Evolutionary conservation across 2,888 invertebrate genomes (phyloP).

Genomic region (Sussaba pulchella): DNA sequence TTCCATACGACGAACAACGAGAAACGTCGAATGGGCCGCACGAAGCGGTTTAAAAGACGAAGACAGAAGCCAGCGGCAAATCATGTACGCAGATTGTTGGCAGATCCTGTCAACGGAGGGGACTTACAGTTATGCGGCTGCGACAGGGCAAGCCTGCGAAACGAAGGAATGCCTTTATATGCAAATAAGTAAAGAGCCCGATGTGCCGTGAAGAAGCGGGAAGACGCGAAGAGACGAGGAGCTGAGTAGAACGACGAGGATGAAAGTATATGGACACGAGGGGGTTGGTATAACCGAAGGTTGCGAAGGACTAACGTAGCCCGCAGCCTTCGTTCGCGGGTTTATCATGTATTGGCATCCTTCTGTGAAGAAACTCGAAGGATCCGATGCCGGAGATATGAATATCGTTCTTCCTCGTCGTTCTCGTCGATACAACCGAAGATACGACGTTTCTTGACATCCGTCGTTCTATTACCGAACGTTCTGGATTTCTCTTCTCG

Average conservation of each 20-base stretch:
- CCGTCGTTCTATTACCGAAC: constrained; percentile 64
- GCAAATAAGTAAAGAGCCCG: constrained; percentile 79
- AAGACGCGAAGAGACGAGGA: constrained; percentile 25
- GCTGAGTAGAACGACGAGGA: constrained; percentile 34
- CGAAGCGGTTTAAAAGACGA: constrained; percentile 29
- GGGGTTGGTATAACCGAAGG: constrained; percentile 65
- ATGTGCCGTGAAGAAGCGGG: constrained; percentile 51
- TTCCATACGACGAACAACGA: not conserved
- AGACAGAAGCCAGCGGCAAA: constrained; percentile 76
- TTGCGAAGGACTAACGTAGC: constrained; percentile 53
- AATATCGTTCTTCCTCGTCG: constrained; percentile 69
- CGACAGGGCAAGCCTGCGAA: constrained; percentile 77
- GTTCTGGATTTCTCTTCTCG: constrained; percentile 30
- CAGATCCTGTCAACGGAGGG: constrained; percentile 82
- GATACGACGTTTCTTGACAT: constrained; percentile 14
- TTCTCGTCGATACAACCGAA: constrained; percentile 41
- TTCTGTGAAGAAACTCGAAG: constrained; percentile 8
- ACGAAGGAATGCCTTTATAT: constrained; percentile 84
- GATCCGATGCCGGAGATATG: constrained; percentile 78
- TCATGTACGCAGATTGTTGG: constrained; percentile 83
- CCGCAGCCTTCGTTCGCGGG: constrained; percentile 23
- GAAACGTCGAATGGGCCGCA: constrained; percentile 18
- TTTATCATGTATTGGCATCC: constrained; percentile 24
- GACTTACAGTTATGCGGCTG: constrained; percentile 83
- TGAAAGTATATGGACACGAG: constrained; percentile 65